Evolutionary conservation across 2,888 invertebrate genomes (phyloP).

Genomic region (Ochropleura plecta): DNA sequence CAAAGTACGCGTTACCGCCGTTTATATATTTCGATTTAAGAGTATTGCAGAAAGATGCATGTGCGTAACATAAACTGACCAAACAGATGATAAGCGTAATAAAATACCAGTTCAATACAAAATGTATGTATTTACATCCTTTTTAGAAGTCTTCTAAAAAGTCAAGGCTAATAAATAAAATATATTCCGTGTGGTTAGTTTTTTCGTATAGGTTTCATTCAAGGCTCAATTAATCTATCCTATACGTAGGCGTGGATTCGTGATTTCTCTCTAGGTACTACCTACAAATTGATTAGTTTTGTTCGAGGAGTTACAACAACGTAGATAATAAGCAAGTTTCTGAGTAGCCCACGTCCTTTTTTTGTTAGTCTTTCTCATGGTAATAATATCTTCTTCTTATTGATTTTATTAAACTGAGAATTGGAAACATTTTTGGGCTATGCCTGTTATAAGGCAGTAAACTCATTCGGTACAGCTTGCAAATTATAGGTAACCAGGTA

Average conservation of each 20-base stretch:
- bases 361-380: not conserved
- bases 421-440: not conserved
- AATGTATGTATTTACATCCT: not conserved
- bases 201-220: not conserved
- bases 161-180: not conserved
- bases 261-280: conserved; percentile 32
- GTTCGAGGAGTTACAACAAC: conserved; percentile 25
- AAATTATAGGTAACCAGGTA: not conserved
- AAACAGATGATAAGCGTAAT: not conserved
- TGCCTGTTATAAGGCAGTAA: no score
- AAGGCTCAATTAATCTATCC: conserved; percentile 11
- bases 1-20: not conserved
- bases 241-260: not conserved
- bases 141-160: not conserved
- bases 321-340: conserved; percentile 7
- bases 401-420: not conserved
- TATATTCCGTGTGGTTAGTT: not conserved
- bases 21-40: not conserved
- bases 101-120: not conserved
- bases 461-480: no score
- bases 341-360: not conserved
- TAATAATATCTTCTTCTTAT: not conserved
- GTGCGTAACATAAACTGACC: not conserved
- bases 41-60: not conserved
- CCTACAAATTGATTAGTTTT: conserved; percentile 33